These are phyloP conservation scores for Ramphastos sulfuratus DNA, from an alignment of 2,113 vertebrate species.

Conservation along the genomic window DNA sequence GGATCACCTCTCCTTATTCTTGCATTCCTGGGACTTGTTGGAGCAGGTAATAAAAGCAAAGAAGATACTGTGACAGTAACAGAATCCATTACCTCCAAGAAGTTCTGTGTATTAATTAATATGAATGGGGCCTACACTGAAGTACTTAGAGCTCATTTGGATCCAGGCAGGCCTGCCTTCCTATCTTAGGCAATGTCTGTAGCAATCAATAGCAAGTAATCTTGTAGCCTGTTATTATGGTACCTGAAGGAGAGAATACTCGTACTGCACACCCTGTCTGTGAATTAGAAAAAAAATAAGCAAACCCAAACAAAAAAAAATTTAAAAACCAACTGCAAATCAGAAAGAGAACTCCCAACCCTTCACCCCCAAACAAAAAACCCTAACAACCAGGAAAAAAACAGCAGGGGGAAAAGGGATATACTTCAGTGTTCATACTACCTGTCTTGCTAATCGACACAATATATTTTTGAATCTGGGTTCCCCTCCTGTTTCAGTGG, in stretches of 20 bases:
- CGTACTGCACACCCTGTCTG: not conserved
- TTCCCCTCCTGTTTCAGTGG: not conserved
- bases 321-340: not conserved
- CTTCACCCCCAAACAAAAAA: not conserved
- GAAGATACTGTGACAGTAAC: not conserved
- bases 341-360: rapidly evolving
- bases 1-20: conserved; percentile 95
- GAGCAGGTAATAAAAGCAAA: conserved; percentile 81
- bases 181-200: not conserved
- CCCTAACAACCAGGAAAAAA: not conserved
- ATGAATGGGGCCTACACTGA: not conserved
- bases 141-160: not conserved
- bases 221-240: not conserved
- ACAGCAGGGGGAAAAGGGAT: rapidly evolving
- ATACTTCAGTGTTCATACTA: not conserved
- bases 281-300: not conserved
- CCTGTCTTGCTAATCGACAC: not conserved
- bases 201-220: not conserved
- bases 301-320: not conserved
- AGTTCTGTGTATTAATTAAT: not conserved
- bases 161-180: not conserved
- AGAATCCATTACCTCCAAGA: not conserved
- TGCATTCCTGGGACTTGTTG: conserved; percentile 90
- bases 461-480: not conserved
- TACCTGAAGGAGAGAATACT: not conserved